These are phyloP conservation scores for Iselma pallidipennis DNA, from an alignment of 2,888 invertebrate species.

Conservation along the genomic window DNA sequence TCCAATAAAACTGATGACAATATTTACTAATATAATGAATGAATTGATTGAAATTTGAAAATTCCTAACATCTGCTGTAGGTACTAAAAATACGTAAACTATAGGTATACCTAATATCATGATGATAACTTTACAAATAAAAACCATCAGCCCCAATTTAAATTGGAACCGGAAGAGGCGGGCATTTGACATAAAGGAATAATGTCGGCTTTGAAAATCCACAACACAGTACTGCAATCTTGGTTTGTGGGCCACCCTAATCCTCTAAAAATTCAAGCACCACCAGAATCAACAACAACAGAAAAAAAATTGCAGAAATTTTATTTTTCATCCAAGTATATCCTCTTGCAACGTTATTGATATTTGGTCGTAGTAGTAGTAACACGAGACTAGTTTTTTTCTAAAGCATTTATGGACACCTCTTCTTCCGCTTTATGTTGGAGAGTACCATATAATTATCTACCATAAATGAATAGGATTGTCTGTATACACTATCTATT, in stretches of 20 bases:
- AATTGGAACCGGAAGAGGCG: constrained; percentile 28
- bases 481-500: background rate
- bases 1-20: background rate
- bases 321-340: no score
- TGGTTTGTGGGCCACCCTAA: constrained; percentile 19
- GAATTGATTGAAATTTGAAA: background rate
- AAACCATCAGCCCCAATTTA: constrained; percentile 21
- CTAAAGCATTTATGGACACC: constrained; percentile 34
- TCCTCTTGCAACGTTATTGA: background rate
- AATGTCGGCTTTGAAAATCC: constrained; percentile 21
- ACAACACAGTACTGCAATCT: constrained; percentile 21
- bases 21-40: background rate
- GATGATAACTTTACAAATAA: constrained; percentile 23
- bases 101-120: constrained; percentile 8
- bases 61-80: constrained; percentile 18
- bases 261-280: constrained; percentile 3
- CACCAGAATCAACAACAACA: constrained; percentile 6
- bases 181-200: constrained; percentile 23
- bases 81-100: constrained; percentile 1
- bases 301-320: background rate
- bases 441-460: background rate
- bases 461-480: background rate
- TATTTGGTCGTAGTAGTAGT: no score
- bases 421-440: constrained; percentile 26
- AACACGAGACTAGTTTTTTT: constrained; percentile 26